Conservation (phyloP, 92 coral and sea anemone genomes). For the Palythoa grandiflora region DNA sequence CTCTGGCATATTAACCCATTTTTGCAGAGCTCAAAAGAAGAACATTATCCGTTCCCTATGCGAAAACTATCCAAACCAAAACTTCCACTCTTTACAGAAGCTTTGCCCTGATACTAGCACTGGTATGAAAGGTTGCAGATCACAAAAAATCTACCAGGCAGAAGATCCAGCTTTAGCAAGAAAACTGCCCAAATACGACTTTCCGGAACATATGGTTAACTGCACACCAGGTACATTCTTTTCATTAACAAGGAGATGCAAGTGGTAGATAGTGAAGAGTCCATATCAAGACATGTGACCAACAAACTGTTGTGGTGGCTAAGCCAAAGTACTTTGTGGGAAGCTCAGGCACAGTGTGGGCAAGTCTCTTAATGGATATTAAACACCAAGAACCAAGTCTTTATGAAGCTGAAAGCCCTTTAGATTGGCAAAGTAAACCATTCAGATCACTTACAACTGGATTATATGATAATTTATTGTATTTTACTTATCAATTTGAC, state of each 20-base stretch:
- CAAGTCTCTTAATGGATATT: constrained; percentile 44
- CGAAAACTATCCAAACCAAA: constrained; percentile 3
- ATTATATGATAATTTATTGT: background rate
- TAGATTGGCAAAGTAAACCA: background rate
- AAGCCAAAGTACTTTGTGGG: constrained; percentile 21
- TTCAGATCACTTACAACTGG: background rate
- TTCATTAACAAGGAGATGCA: constrained; percentile 6
- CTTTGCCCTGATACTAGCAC: constrained; percentile 52
- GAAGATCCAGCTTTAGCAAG: constrained; percentile 23
- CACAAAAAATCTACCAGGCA: constrained; percentile 39
- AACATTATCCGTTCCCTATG: constrained; percentile 18
- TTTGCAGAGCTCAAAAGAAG: constrained; percentile 31
- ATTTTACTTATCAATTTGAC: background rate
- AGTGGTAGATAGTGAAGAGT: background rate
- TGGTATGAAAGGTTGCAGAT: constrained; percentile 7
- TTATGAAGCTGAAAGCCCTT: constrained; percentile 26
- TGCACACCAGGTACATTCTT: constrained; percentile 12
- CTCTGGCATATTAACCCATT: constrained; percentile 11
- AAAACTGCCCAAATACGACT: constrained; percentile 46
- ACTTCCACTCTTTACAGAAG: constrained; percentile 2
- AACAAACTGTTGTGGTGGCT: constrained; percentile 7
- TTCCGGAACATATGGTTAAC: constrained; percentile 20
- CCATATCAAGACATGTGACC: background rate
- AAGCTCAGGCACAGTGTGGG: constrained; percentile 33
- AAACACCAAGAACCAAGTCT: constrained; percentile 42